Percentiles rank a stretch among this genome's conserved stretches.
These are phyloP conservation scores for Venustaconcha ellipsiformis DNA, from an alignment of 1,140 invertebrate genomes.

Conservation along the genomic window DNA sequence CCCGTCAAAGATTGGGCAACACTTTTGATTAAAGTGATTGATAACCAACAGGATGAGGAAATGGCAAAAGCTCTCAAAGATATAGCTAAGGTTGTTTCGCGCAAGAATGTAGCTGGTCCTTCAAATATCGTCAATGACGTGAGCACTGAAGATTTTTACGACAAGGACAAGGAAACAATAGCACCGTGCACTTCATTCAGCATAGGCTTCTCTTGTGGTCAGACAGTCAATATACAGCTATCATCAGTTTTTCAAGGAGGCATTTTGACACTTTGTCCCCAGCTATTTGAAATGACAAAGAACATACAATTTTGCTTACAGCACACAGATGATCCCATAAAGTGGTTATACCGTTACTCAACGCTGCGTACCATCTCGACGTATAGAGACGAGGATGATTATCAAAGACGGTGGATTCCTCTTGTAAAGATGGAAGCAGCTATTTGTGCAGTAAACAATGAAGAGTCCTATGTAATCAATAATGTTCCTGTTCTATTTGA, in stretches of 20 bases:
- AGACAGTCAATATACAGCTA: constrained; percentile 18
- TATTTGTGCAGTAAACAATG: constrained; percentile 1
- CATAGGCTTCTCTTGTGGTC: constrained; percentile 7
- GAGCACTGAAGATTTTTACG: constrained; percentile 12
- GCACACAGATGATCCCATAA: constrained; percentile 16
- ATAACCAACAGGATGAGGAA: constrained; percentile 10
- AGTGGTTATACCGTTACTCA: background rate
- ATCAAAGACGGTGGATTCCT: constrained; percentile 20
- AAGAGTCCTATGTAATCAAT: constrained; percentile 9
- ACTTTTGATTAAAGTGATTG: constrained; percentile 8
- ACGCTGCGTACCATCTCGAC: background rate
- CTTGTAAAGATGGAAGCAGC: constrained; percentile 33
- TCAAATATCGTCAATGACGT: constrained; percentile 8
- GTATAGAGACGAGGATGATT: constrained; percentile 8
- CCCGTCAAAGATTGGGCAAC: constrained; percentile 13
- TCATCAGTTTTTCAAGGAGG: constrained; percentile 5
- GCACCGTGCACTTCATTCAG: background rate
- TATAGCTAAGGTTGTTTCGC: background rate
- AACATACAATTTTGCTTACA: constrained; percentile 17
- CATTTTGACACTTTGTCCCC: constrained; percentile 7
- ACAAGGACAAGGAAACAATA: background rate
- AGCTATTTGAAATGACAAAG: constrained; percentile 6
- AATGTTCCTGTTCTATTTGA: constrained; percentile 9
- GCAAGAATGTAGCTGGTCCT: background rate
- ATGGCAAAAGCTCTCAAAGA: no score